These are phyloP conservation scores for Poeciliopsis infans DNA, from an alignment of 2,797 vertebrate genomes.

Conservation along the genomic window DNA sequence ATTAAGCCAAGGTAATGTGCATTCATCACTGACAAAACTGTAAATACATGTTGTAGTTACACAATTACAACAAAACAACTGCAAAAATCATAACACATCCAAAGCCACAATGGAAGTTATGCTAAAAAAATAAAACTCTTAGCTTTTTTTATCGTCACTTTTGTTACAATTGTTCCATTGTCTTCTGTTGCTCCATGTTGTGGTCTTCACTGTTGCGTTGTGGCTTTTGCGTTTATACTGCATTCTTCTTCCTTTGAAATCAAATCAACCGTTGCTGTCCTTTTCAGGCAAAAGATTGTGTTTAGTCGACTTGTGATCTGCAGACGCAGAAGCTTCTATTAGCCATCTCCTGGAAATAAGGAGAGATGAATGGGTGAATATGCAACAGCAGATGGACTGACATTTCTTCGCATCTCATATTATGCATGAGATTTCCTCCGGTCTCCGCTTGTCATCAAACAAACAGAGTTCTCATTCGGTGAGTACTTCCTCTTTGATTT, in stretches of 20 bases:
- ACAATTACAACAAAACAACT: not conserved
- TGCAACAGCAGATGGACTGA: conserved; percentile 21
- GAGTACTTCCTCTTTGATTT: conserved; percentile 33
- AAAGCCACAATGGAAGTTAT: not conserved
- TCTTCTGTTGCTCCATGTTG: too few relatives aligned
- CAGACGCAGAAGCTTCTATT: not conserved
- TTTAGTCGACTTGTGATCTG: not conserved
- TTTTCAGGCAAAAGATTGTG: not conserved
- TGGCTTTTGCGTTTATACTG: not conserved
- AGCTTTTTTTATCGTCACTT: not conserved
- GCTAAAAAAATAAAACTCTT: too few relatives aligned
- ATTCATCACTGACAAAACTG: not conserved
- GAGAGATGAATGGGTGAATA: conserved; percentile 17
- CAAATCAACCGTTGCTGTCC: not conserved
- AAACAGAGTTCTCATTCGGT: conserved; percentile 14
- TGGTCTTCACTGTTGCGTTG: not conserved
- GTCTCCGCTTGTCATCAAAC: conserved; percentile 35
- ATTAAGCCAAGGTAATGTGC: not conserved
- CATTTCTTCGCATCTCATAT: conserved; percentile 43
- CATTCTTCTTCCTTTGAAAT: not conserved
- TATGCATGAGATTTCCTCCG: conserved; percentile 65
- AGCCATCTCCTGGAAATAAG: not conserved
- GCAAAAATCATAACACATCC: not conserved
- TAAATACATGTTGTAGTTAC: not conserved
- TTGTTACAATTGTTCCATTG: not conserved